Base-by-base conservation (phyloP, 1,140 invertebrate genomes). In the Polypedilum pembai region DNA sequence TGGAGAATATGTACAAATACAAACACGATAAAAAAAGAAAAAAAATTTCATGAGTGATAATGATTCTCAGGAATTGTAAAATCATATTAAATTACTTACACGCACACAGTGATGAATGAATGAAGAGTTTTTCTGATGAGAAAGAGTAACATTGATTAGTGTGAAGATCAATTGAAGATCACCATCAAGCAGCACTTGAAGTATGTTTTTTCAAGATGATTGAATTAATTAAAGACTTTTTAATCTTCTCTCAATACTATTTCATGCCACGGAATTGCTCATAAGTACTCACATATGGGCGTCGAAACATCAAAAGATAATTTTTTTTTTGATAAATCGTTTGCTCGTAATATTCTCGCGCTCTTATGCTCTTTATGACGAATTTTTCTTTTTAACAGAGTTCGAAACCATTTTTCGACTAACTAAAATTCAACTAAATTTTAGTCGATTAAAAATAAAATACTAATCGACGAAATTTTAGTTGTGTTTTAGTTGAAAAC, bases 131-230 rank as follows among this genome's bases (percentile, higher is more conserved):
- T 33, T 56, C 12, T 56, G 12, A 56, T 56, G n/a, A 56, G 12
- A 56, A n/a, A 56, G 12, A 56, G 12, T n/a, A 56, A n/a, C n/a
- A 56, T 56, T 56, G 45, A 69, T n/a, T 20, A 69, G 8, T 69
- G 65, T 69, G 65, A 69, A 69, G 65, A 69, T 69, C 65, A 69
- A 69, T 69, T 69, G 65, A 69, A 69, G 65, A 69, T 69, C 65
- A 69, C 65, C 8, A 33, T 33, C 24, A 33, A 33, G 24, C 24
- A 18, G 17, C 65, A 69, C 65, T 69, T 69, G 17, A 69, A 21
- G 20, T 20, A 69, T 69, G 65, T 18, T 56, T 56, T 21, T 69
- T 69, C 45, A n/a, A n/a, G 45, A 56, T 56, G 45, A 56, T 56
- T 56, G 45, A 56, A 56, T 56, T 56, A 56, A 56, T 56, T 56